Evolutionary conservation across 2,797 vertebrate species (phyloP).

Genomic region (Crossoptilon crossoptilon): DNA sequence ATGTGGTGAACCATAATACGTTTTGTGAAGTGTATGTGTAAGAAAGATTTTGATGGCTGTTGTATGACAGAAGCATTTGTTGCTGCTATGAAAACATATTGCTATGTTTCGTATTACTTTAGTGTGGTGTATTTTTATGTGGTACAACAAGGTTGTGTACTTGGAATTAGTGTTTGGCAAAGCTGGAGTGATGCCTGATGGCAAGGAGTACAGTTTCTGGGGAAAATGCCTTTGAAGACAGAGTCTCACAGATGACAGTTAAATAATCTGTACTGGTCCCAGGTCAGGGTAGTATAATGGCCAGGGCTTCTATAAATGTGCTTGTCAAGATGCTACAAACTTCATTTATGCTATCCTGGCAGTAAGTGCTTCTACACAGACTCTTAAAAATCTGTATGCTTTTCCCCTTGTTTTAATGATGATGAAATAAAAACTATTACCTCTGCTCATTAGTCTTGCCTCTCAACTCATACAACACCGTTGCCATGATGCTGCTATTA

Average conservation of each 20-base stretch:
- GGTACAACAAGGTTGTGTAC: not conserved
- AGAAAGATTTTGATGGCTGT: not conserved
- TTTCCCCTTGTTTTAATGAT: not conserved
- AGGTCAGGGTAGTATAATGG: not conserved
- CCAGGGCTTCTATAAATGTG: not conserved
- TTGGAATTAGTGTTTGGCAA: not conserved
- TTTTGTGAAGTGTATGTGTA: not conserved
- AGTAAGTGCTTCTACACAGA: not conserved
- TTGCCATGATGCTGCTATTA: not conserved
- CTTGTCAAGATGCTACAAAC: not conserved
- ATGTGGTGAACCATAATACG: not conserved
- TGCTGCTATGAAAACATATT: not conserved
- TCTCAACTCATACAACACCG: not conserved
- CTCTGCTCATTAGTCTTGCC: rapidly evolving
- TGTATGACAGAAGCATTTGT: not conserved
- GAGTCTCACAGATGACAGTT: not conserved
- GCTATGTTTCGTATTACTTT: not conserved
- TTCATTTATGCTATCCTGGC: not conserved
- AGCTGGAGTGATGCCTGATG: not conserved
- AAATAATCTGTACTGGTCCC: not conserved
- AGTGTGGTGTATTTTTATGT: not conserved
- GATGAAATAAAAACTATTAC: not conserved
- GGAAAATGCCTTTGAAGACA: not conserved
- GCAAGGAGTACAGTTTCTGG: not conserved
- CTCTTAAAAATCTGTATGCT: not conserved